These are phyloP conservation scores for Acanthosoma haemorrhoidale DNA, from an alignment of 2,888 invertebrate genomes.

Conservation along the genomic window DNA sequence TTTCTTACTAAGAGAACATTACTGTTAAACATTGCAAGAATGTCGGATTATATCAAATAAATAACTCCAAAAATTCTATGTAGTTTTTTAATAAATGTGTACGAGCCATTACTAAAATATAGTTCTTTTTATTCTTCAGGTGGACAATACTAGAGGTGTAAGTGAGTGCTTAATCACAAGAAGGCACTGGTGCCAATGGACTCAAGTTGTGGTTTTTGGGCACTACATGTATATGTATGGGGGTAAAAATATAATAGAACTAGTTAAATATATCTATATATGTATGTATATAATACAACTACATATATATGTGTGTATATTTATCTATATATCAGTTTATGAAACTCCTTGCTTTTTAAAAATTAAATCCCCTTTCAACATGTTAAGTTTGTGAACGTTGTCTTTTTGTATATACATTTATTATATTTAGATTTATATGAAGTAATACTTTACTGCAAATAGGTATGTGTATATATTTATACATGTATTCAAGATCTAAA, in stretches of 20 bases:
- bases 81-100: no score
- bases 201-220: conserved; percentile 31
- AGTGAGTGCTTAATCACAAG: conserved; percentile 28
- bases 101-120: no score
- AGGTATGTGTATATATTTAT: conserved; percentile 1
- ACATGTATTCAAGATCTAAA: not conserved
- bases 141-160: conserved; percentile 30
- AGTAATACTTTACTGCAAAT: not conserved
- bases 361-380: not conserved
- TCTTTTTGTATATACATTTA: conserved; percentile 22
- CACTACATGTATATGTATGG: conserved; percentile 24
- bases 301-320: conserved; percentile 16
- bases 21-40: no score
- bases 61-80: no score
- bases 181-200: conserved; percentile 25
- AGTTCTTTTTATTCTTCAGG: conserved; percentile 22
- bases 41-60: no score
- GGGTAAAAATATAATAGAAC: conserved; percentile 20
- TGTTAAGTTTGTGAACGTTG: conserved; percentile 24
- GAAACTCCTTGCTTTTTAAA: conserved; percentile 14
- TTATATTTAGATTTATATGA: conserved; percentile 17
- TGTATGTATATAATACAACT: conserved; percentile 15
- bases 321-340: conserved; percentile 13
- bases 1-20: no score
- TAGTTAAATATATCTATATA: conserved; percentile 20